Percentiles rank a stretch among this genome's conserved stretches.
phyloP scores from a whole-genome alignment of 2,888 invertebrate genomes.

The Pyrrhosoma nymphula region DNA sequence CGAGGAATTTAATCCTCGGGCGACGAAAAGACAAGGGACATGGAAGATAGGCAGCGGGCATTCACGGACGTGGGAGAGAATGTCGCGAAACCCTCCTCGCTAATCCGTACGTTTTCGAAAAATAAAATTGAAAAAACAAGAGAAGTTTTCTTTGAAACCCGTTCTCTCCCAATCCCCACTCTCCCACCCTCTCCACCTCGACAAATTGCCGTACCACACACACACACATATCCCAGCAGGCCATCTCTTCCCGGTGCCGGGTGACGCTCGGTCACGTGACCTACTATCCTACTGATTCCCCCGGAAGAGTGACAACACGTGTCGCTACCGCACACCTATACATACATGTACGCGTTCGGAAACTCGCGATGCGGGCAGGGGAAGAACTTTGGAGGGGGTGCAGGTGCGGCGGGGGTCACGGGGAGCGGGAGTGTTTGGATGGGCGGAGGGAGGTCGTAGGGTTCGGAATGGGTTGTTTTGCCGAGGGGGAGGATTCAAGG shows the following conservation, averaged over 20 bases:
- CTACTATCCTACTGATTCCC: not conserved
- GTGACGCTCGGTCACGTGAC: not conserved
- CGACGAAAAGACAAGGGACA: not conserved
- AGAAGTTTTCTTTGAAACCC: not conserved
- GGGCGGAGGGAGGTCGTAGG: not conserved
- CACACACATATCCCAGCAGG: not conserved
- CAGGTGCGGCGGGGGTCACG: not conserved
- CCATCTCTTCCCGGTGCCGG: not conserved
- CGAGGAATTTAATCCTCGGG: not conserved
- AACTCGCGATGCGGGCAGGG: not conserved
- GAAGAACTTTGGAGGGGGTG: not conserved
- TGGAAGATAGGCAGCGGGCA: not conserved
- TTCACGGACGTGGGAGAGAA: not conserved
- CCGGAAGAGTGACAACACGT: slow-evolving; percentile 18
- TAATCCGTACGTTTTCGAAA: slow-evolving; percentile 11
- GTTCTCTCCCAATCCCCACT: too few relatives aligned
- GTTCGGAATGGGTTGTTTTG: too few relatives aligned
- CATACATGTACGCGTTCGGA: not conserved
- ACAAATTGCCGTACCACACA: not conserved
- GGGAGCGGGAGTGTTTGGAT: not conserved
- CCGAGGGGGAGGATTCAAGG: too few relatives aligned
- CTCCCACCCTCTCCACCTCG: not conserved
- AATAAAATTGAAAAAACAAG: not conserved
- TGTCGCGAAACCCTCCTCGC: not conserved
- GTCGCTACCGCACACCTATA: not conserved